Base-by-base conservation (phyloP, 2,888 invertebrate genomes). In the Tricholauxania praeusta region DNA sequence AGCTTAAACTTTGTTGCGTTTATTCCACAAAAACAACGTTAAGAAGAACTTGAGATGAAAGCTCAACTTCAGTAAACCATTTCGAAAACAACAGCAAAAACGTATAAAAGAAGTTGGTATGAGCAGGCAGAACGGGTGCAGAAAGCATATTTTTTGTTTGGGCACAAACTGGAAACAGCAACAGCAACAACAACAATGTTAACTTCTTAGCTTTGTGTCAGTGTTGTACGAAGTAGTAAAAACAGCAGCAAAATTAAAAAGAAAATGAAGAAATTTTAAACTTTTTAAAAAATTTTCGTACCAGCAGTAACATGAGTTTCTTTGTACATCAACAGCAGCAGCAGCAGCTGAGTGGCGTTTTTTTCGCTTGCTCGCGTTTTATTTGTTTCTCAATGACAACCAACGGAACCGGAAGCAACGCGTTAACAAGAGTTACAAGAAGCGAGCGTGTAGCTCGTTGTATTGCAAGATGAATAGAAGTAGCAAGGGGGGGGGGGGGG, bases 221-320 rank as follows among this genome's bases (percentile, higher is more conserved):
- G 12, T 12, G 5, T 12, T 57, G 22, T 22, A 28, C 57, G 22
- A 2, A 28, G 19, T 8, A 19, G 22, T 57, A 57, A 57, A 57
- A 57, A 57, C 10, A 28, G 12, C 14, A 22, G 8, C 17, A 57
- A 15, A 22, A 57, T 7, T 10, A 15, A 15, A 12, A 12, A 57
- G 12, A 57, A 55, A 55, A 55, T 22, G 1, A 39, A 12, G 22
- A 55, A 55, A 55, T 14, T 28, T 39, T 39, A 39, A 39, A 39
- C 39, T 39, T 39, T 39, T 39, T 39, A 39, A 39, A 39, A 39
- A 39, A 39, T 39, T 7, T 28, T 28, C 59, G 39, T 28, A 28
- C 59, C 10, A 60, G 59, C 28, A 53, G 59, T 28, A 60, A 60
- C 59, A 60, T 28, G 28, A 60, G 14, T 60, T 28, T 15, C 59